Evolutionary conservation across 1,140 invertebrate genomes (phyloP), one percentile per base, ranked within the genome.

Genomic region (Drosophila ambigua): DNA sequence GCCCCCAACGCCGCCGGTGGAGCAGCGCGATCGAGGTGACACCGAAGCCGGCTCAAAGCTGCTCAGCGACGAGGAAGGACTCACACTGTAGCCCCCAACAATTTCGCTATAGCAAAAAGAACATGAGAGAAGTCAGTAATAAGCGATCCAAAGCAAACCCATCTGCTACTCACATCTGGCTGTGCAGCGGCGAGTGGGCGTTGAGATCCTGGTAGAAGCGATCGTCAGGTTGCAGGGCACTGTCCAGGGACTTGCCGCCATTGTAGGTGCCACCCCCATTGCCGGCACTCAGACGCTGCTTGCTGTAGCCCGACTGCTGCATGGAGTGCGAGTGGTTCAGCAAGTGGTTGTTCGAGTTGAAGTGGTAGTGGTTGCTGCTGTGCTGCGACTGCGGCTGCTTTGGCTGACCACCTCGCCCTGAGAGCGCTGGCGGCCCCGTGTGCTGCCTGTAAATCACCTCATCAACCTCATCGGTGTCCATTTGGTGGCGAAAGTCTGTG

Each of bases 11-110:
- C 79, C 89, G 0, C 90, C 91, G 1, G 87, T 91, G 24, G 91
- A 91, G 49, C 88, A 84, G 23, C 91, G 81, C 5, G 85, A 91
- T 52, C 91, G 75, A 0, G 91, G 89, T 28, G 91, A 91, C 0
- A 91, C 88, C 6, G 79, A 93, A 82, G 67, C 93, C 62, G 64
- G 94, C 92, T 77, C 91, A 65, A 92, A 92, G 66, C 91, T 92
- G 66, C 91, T 91, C 55, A 92, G 71, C 35, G 91, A 92, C 5
- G 91, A 92, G 2, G 91, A 91, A 6, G 91, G 91, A 62, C 91
- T 92, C 2, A 91, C 81, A 26, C 80, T 84, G 11, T 63, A 83
- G 49, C 63, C 82, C 5, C 81, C 79, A 26, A 73, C 82, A 55
- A 90, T 81, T n/a, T 91, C 89, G 41, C 90, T 90, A 31, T 4